Evolutionary conservation across 2,113 vertebrate species (phyloP).

Genomic region (Dipodomys stephensi): DNA sequence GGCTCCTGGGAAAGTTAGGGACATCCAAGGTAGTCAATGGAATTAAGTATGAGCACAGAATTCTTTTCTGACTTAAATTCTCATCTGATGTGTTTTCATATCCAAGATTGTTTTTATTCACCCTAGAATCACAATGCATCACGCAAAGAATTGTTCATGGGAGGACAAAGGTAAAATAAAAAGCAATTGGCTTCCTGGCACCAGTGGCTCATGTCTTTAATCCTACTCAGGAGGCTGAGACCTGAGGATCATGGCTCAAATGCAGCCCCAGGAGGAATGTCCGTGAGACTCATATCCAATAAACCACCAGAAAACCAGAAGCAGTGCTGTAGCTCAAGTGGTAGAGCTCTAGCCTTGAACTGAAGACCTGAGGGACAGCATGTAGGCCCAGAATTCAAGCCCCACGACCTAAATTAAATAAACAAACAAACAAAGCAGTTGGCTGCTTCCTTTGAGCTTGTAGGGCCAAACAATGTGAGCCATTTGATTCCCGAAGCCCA

Average conservation of each 20-base stretch:
- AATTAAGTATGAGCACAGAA: constrained; percentile 21
- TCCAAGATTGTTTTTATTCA: constrained; percentile 46
- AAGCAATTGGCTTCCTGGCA: too few relatives aligned
- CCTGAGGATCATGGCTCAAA: too few relatives aligned
- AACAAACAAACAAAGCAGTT: not conserved
- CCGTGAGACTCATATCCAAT: too few relatives aligned
- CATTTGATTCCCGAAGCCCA: not conserved
- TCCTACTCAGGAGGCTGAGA: too few relatives aligned
- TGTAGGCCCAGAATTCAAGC: too few relatives aligned
- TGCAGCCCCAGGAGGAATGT: too few relatives aligned
- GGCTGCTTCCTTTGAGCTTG: constrained; percentile 32
- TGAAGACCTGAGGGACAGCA: too few relatives aligned
- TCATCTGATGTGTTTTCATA: constrained; percentile 36
- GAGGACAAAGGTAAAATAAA: constrained; percentile 16
- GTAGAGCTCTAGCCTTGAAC: too few relatives aligned
- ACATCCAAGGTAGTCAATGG: not conserved
- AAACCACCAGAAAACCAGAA: too few relatives aligned
- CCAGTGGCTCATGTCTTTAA: too few relatives aligned
- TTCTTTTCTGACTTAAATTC: constrained; percentile 30
- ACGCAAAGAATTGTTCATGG: constrained; percentile 27
- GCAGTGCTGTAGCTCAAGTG: too few relatives aligned
- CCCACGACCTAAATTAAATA: too few relatives aligned
- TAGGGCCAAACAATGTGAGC: not conserved
- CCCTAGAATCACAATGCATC: constrained; percentile 24
- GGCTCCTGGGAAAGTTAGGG: constrained; percentile 22